Conservation (phyloP, 37 sponge, comb jelly and placozoan species). For the Lycopodina hypogea region DNA sequence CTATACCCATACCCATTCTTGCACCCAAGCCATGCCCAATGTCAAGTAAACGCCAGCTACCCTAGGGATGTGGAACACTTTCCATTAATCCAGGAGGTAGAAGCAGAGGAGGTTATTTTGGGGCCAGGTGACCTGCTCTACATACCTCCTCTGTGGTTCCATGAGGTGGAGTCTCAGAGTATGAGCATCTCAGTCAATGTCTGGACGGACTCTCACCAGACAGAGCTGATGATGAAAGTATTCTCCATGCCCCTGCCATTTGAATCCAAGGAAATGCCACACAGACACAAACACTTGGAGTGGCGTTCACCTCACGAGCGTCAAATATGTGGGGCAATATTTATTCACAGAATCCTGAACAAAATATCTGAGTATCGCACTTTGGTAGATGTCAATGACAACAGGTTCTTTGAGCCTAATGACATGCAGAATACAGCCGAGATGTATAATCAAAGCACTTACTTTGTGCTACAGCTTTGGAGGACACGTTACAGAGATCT, state of each 20-base stretch:
- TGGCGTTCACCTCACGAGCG: conserved; percentile 18
- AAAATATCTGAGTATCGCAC: conserved; percentile 30
- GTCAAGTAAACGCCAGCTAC: conserved; percentile 81
- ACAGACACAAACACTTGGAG: neutral
- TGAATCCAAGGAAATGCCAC: neutral
- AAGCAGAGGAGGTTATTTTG: conserved; percentile 53
- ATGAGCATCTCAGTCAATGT: conserved; percentile 87
- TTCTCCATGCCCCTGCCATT: conserved; percentile 51
- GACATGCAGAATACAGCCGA: neutral
- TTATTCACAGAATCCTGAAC: conserved; percentile 22
- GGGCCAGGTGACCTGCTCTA: conserved; percentile 86
- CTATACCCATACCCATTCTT: conserved; percentile 88
- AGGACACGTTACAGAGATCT: conserved; percentile 36
- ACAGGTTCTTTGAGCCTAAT: conserved; percentile 16
- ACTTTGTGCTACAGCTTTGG: conserved; percentile 67
- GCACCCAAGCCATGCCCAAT: conserved; percentile 89
- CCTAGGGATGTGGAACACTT: conserved; percentile 18
- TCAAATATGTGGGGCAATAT: conserved; percentile 21
- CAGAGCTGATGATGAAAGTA: conserved; percentile 31
- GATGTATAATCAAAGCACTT: neutral
- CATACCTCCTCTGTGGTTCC: conserved; percentile 91
- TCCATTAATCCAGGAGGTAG: conserved; percentile 28
- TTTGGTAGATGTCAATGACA: conserved; percentile 11
- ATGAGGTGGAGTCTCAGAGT: conserved; percentile 72
- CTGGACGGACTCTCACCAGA: conserved; percentile 81